Evolutionary conservation across 2,113 vertebrate genomes (phyloP), one percentile per base, ranked within the genome.

Genomic region (Takifugu bimaculatus): DNA sequence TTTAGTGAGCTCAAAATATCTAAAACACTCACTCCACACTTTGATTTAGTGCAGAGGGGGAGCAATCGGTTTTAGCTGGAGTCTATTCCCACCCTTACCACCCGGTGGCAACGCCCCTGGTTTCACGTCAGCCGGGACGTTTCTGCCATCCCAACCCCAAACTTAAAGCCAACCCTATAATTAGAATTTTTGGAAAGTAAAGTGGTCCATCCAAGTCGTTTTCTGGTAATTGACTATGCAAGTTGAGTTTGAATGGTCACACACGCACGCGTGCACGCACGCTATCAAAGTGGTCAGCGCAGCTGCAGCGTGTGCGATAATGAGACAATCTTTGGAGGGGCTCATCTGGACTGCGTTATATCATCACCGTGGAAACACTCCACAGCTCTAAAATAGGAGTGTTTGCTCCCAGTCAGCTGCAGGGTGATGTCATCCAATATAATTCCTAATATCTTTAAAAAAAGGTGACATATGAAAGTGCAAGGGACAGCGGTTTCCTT

Each of bases 291-390:
- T 65, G 77, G 77, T 72, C 27, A 57, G 57, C 80, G 84, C 80
- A 82, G 82, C 82, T 85, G 85, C 26, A 59, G 81, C 35, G 28
- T 75, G 79, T 87, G 84, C 75, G 84, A 85, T 89, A 89, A 87
- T 87, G 84, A 87, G 81, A 85, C 81, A 87, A 84, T 86, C 82
- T 70, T 81, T 80, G 70, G 77, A 84, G 84, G 70, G 79, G 54
- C 78, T 85, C 85, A 87, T 89, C 85, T 87, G 81, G 84, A 86
- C 68, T 78, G 72, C 11, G 74, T 87, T 87, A 86, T 84, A 86
- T 84, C 87, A 86, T 89, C 75, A 67, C 82, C 62, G 69, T 86
- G 87, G 85, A 86, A 83, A 83, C 64, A 1, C 35, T 77, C 82
- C 85, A 79, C 79, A 13, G 68, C 77, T 78, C 77, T 80, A 84